Evolutionary conservation across 2,888 invertebrate species (phyloP).

Genomic region (Caenorhabditis becei): DNA sequence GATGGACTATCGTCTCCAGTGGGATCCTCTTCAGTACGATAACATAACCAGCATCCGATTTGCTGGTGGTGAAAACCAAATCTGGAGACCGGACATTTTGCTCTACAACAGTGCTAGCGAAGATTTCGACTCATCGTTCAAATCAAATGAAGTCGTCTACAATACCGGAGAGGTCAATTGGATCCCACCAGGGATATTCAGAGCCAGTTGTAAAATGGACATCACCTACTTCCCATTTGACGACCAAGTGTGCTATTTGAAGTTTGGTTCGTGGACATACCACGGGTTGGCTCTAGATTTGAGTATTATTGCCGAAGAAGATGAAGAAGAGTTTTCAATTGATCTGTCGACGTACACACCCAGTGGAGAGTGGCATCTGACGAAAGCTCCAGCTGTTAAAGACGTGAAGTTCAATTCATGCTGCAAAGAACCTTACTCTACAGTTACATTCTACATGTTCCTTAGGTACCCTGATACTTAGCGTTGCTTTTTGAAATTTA

Average conservation of each 20-base stretch:
- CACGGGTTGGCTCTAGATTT: conserved; percentile 92
- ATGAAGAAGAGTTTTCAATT: conserved; percentile 67
- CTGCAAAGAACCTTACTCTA: conserved; percentile 89
- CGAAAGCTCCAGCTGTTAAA: conserved; percentile 81
- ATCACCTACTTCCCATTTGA: conserved; percentile 78
- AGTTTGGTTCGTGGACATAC: conserved; percentile 98
- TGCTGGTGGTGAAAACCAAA: conserved; percentile 73
- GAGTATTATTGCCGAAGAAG: conserved; percentile 73
- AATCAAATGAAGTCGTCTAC: conserved; percentile 77
- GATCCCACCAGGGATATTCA: conserved; percentile 75
- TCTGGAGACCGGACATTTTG: conserved; percentile 76
- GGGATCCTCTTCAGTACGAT: conserved; percentile 76
- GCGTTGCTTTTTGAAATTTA: too few relatives aligned
- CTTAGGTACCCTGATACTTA: conserved; percentile 49
- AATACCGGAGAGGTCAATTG: conserved; percentile 76
- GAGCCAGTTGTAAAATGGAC: conserved; percentile 75
- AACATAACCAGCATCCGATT: conserved; percentile 75
- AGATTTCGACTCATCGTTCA: conserved; percentile 76
- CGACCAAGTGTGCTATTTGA: conserved; percentile 74
- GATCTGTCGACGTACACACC: conserved; percentile 76
- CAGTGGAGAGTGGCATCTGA: conserved; percentile 76
- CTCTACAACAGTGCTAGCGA: conserved; percentile 78
- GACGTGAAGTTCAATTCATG: conserved; percentile 85
- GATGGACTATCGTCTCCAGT: conserved; percentile 72
- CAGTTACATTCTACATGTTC: conserved; percentile 73